These are phyloP conservation scores for Cephus cinctus DNA, from an alignment of 1,140 invertebrate species.

Conservation along the genomic window DNA sequence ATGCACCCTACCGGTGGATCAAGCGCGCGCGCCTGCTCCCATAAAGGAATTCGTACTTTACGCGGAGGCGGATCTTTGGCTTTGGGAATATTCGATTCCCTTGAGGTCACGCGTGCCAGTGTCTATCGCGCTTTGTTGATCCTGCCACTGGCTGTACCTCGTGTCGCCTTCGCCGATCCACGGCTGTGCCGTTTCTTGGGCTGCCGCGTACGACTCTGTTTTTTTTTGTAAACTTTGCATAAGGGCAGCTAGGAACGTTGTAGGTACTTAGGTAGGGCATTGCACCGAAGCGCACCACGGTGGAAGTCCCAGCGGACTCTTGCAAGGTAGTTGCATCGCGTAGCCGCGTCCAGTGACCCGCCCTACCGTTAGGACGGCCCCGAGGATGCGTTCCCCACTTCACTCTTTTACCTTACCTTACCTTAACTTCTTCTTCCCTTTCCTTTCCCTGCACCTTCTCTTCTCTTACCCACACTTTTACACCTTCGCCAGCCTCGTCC, in stretches of 20 bases:
- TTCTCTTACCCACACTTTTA: conserved; percentile 7
- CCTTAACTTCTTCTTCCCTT: not conserved
- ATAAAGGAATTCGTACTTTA: too few species aligned
- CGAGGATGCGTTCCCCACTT: conserved; percentile 45
- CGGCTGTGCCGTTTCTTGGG: not conserved
- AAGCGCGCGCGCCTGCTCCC: too few species aligned
- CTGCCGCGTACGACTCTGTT: too few species aligned
- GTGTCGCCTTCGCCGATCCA: not conserved
- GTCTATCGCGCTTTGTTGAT: too few species aligned
- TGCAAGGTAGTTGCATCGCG: conserved; percentile 44
- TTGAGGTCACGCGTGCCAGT: too few species aligned
- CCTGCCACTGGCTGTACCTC: too few species aligned
- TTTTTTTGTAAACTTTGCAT: too few species aligned
- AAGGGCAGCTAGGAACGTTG: conserved; percentile 50
- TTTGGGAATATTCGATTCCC: too few species aligned
- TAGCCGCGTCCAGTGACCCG: conserved; percentile 56
- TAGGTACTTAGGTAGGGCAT: conserved; percentile 54
- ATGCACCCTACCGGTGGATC: too few species aligned
- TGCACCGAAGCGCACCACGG: conserved; percentile 39
- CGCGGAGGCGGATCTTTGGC: too few species aligned
- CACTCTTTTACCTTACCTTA: conserved; percentile 5
- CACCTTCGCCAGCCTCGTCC: not conserved
- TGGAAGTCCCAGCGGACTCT: conserved; percentile 22
- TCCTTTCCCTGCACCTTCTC: conserved; percentile 1
- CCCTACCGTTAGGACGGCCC: conserved; percentile 59